Base-by-base conservation (phyloP, 2,797 vertebrate genomes). In the Calcarius lapponicus region DNA sequence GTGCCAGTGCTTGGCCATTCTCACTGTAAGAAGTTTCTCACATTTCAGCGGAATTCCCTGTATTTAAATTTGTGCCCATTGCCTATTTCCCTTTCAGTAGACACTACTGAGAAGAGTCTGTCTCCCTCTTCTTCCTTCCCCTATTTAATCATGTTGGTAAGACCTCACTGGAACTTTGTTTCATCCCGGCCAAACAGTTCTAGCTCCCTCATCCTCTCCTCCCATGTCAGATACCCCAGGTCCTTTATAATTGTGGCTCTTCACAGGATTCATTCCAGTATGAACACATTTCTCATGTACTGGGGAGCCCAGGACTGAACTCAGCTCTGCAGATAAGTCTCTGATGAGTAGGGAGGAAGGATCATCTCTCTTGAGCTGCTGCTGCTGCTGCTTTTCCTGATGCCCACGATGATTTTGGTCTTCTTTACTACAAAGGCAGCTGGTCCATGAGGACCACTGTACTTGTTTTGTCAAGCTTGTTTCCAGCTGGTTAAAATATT, bases 331-430 rank as follows among this genome's bases (percentile, higher is more conserved):
- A 54, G 48, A 36, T 14, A 13, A 2, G 4, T 82, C 26, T 48
- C 10, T 58, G 74, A 34, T n/a, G 29, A n/a, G 36, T 6, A 32
- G 6, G 7, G 32, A 5, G 2, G 11, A 76, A 60, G 24, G 31
- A 60, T 73, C 45, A 32, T 14, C 21, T 73, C 31, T 10, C 24
- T 14, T 3, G 5, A 40, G 50, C 48, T 50, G 13, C 53, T 78
- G 51, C 24, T 78, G 51, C 24, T 73, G 31, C 8, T 82, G 32
- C 57, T 17, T 1, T 72, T 80, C 31, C 14, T 57, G n/a, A 13
- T 51, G 45, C 36, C 36, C 31, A 26, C 0, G 0, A 36, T 56
- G 45, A 4, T 69, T 86, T 83, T 72, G 26, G 24, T 54, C 7
- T 62, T 58, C 6, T 54, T 73, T 34, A 28, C 45, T 64, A 28